Conservation (phyloP, 2,113 vertebrate species). For the Genyomyrus donnyi region DNA sequence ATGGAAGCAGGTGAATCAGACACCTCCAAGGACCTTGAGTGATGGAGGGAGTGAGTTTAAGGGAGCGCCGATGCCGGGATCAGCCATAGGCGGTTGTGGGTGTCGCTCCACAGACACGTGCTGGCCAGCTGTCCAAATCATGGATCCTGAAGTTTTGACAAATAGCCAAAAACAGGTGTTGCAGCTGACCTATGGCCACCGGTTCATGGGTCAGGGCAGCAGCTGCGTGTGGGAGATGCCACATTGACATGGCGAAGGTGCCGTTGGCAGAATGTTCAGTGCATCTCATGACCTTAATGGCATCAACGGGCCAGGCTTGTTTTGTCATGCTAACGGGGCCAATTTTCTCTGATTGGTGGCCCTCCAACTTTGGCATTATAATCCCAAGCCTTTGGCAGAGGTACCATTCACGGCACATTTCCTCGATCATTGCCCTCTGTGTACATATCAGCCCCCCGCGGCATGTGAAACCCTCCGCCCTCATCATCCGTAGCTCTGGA, state of each 20-base stretch:
- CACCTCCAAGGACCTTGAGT: background rate
- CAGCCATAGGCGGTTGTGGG: background rate
- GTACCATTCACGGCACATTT: background rate
- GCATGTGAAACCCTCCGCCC: background rate
- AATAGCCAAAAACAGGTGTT: background rate
- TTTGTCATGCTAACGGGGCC: background rate
- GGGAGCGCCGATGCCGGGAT: background rate
- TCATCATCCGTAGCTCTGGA: background rate
- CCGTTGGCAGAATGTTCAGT: background rate
- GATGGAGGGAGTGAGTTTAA: background rate
- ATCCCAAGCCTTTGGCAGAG: background rate
- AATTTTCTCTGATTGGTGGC: background rate
- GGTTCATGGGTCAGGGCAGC: background rate
- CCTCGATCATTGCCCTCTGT: background rate
- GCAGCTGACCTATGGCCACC: background rate
- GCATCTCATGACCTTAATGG: background rate
- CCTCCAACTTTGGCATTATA: background rate
- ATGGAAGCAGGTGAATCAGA: background rate
- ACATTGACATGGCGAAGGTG: background rate
- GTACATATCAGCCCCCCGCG: background rate
- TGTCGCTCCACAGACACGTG: background rate
- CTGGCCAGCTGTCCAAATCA: background rate
- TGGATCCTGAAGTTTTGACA: background rate
- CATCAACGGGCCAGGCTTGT: background rate
- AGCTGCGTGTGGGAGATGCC: background rate